Evolutionary conservation across 2,888 invertebrate genomes (phyloP).

Genomic region (Drosophila longiperda): DNA sequence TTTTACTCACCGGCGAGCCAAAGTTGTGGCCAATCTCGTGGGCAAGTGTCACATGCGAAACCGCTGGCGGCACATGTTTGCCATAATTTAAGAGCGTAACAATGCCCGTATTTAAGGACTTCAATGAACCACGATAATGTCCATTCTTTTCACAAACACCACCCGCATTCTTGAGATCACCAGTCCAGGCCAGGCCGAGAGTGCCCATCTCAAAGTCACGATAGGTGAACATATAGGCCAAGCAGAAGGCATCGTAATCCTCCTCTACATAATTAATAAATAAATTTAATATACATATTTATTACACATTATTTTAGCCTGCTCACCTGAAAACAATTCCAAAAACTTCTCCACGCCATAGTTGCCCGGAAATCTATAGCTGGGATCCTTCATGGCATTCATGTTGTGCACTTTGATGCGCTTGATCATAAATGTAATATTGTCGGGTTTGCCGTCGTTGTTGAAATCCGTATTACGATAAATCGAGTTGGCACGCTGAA

Average conservation of each 20-base stretch:
- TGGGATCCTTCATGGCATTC: slow-evolving; percentile 93
- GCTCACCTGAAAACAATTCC: slow-evolving; percentile 96
- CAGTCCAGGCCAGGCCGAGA: slow-evolving; percentile 98
- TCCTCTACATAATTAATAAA: slow-evolving; percentile 88
- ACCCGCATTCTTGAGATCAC: slow-evolving; percentile 97
- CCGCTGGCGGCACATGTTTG: slow-evolving; percentile 98
- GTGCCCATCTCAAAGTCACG: slow-evolving; percentile 98
- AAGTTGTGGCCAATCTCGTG: slow-evolving; percentile 99
- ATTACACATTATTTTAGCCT: background rate
- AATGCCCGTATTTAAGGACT: slow-evolving; percentile 98
- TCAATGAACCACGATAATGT: slow-evolving; percentile 96
- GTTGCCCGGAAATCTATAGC: slow-evolving; percentile 96
- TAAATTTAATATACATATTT: background rate
- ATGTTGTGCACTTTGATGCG: slow-evolving; percentile 96
- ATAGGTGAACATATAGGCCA: slow-evolving; percentile 99
- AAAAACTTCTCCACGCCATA: slow-evolving; percentile 99
- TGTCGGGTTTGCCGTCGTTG: slow-evolving; percentile 95
- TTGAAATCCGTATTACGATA: slow-evolving; percentile 96
- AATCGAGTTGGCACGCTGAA: slow-evolving; percentile 95
- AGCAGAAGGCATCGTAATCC: slow-evolving; percentile 98
- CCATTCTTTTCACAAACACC: slow-evolving; percentile 99
- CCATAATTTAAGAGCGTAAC: slow-evolving; percentile 99
- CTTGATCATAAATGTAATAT: slow-evolving; percentile 98
- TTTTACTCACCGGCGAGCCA: slow-evolving; percentile 94
- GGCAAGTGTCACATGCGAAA: slow-evolving; percentile 98